Percentiles rank a stretch among this genome's conserved stretches.
Conservation (phyloP, 2,797 vertebrate genomes). For the Coregonus suidteri region DNA sequence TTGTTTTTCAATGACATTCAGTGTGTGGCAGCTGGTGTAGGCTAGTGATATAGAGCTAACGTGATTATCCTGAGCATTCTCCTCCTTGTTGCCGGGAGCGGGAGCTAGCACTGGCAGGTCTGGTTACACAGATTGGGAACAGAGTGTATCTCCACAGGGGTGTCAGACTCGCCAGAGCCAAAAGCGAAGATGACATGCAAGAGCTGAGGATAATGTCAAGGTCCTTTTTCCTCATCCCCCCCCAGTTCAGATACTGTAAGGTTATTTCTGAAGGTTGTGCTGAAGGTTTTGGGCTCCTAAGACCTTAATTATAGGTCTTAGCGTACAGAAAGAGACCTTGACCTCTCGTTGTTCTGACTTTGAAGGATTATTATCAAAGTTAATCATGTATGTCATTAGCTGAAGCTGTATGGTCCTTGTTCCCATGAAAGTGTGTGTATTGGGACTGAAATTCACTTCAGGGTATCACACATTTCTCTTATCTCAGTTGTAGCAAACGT, state of each 20-base stretch:
- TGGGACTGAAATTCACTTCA: background rate
- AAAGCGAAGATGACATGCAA: constrained; percentile 43
- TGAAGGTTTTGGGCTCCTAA: background rate
- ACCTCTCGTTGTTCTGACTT: background rate
- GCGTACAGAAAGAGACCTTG: background rate
- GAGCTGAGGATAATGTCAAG: constrained; percentile 29
- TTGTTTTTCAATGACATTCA: constrained; percentile 35
- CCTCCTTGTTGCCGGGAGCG: constrained; percentile 44
- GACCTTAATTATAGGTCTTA: background rate
- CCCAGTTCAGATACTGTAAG: background rate
- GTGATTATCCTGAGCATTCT: constrained; percentile 43
- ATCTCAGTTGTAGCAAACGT: background rate
- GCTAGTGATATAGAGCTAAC: constrained; percentile 34
- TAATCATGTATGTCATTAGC: background rate
- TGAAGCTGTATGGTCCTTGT: background rate
- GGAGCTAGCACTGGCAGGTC: constrained; percentile 52
- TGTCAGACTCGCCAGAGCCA: constrained; percentile 70
- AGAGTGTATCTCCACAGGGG: constrained; percentile 71
- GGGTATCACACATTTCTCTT: background rate
- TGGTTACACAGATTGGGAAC: constrained; percentile 70
- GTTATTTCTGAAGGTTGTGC: constrained; percentile 7
- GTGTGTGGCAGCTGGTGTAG: constrained; percentile 20
- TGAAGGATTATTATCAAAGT: background rate
- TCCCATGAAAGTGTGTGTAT: background rate
- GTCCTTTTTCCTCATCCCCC: constrained; percentile 8